phyloP scores from a whole-genome alignment of 2,888 invertebrate genomes.

The Cynaeus angustus region DNA sequence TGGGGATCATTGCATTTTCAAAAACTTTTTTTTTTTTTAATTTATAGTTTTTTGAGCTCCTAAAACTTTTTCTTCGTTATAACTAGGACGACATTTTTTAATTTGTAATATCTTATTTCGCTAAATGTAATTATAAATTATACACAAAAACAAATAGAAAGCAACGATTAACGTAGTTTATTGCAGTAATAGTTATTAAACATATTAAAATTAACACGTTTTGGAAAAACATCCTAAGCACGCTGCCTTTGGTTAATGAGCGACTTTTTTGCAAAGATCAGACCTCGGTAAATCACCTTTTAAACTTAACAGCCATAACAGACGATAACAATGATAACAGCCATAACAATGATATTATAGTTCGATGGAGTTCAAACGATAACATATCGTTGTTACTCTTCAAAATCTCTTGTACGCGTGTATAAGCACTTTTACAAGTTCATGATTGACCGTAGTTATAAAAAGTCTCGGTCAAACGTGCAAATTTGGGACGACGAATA shows the following conservation, averaged over 20 bases:
- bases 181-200: slow-evolving; percentile 46
- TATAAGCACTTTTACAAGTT: slow-evolving; percentile 72
- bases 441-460: slow-evolving; percentile 64
- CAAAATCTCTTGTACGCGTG: slow-evolving; percentile 76
- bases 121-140: too few species aligned
- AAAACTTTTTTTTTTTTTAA: too few species aligned
- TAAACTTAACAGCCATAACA: slow-evolving; percentile 86
- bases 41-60: too few species aligned
- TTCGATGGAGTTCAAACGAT: slow-evolving; percentile 90
- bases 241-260: slow-evolving; percentile 64
- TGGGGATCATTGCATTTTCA: neutral
- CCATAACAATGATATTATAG: slow-evolving; percentile 92
- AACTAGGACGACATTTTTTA: too few species aligned
- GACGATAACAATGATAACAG: slow-evolving; percentile 91
- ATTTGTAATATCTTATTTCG: too few species aligned
- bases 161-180: too few species aligned
- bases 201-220: slow-evolving; percentile 61
- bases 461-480: slow-evolving; percentile 71
- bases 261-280: slow-evolving; percentile 85
- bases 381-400: slow-evolving; percentile 95
- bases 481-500: slow-evolving; percentile 78
- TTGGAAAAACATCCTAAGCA: slow-evolving; percentile 63
- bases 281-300: slow-evolving; percentile 91
- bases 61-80: too few species aligned
- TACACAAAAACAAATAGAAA: too few species aligned